Conservation (phyloP, 2,888 invertebrate genomes). For the Agonum fuliginosum region DNA sequence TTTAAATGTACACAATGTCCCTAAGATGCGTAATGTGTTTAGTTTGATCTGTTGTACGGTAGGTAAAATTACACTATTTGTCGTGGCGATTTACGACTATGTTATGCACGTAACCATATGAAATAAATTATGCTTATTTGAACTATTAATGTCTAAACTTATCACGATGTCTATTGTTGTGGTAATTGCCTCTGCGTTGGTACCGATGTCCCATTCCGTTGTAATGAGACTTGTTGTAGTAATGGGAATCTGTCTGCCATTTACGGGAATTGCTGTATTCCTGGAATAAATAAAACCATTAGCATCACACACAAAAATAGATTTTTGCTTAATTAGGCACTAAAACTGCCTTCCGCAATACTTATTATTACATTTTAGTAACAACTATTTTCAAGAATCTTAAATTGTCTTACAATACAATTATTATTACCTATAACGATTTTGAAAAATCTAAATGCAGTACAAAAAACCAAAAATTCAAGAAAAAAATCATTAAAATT, state of each 20-base stretch:
- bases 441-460: no score
- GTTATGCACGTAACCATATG: not conserved
- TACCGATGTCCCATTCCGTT: conserved; percentile 48
- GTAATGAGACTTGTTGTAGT: conserved; percentile 38
- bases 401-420: no score
- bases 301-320: no score
- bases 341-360: no score
- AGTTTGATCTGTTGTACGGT: conserved; percentile 49
- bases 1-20: conserved; percentile 31
- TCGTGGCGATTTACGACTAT: not conserved
- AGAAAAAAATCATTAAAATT: no score
- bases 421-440: no score
- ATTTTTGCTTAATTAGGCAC: no score
- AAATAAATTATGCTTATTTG: conserved; percentile 25
- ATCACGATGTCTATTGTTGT: conserved; percentile 57
- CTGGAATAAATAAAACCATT: conserved; percentile 5
- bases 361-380: not conserved
- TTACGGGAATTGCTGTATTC: conserved; percentile 48
- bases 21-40: conserved; percentile 41
- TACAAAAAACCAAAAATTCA: no score
- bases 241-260: conserved; percentile 57
- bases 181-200: conserved; percentile 43
- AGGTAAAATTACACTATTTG: conserved; percentile 53
- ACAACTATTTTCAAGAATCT: no score
- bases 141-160: conserved; percentile 56